Percentiles rank a stretch among this genome's conserved stretches.
phyloP scores from a whole-genome alignment of 2,113 vertebrate species.

The Tyto alba region DNA sequence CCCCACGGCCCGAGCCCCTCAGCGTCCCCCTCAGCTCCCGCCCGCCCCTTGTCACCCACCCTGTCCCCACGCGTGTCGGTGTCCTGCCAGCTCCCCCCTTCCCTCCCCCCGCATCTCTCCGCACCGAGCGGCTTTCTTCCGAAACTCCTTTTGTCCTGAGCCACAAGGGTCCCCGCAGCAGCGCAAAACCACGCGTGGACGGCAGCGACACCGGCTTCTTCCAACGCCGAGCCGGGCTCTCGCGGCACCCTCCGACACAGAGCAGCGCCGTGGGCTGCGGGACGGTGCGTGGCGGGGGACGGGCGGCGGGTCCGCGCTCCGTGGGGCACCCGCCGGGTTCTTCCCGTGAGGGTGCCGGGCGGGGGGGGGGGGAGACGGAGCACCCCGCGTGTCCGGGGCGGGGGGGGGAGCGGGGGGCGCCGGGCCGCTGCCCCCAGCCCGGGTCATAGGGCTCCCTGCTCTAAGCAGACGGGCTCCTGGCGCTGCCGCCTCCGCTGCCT shows the following conservation, averaged over 20 bases:
- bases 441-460: conserved; percentile 83
- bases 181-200: background rate
- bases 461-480: conserved; percentile 73
- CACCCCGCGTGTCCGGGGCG: rapidly evolving
- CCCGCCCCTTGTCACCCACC: background rate
- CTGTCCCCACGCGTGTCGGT: background rate
- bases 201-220: background rate
- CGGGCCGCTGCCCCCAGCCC: background rate
- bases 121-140: background rate
- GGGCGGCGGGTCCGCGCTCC: background rate
- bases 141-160: background rate
- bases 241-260: background rate
- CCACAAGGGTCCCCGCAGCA: rapidly evolving
- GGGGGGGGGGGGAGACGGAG: background rate
- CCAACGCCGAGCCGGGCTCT: background rate
- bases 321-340: background rate
- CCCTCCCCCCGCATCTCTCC: background rate
- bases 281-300: rapidly evolving
- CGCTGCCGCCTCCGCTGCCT: conserved; percentile 75
- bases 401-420: background rate
- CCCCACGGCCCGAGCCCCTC: background rate
- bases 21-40: background rate
- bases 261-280: background rate
- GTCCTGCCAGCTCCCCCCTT: background rate
- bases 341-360: background rate